These are phyloP conservation scores for Meiosimyza platycephala DNA, from an alignment of 2,888 invertebrate species.

Conservation along the genomic window DNA sequence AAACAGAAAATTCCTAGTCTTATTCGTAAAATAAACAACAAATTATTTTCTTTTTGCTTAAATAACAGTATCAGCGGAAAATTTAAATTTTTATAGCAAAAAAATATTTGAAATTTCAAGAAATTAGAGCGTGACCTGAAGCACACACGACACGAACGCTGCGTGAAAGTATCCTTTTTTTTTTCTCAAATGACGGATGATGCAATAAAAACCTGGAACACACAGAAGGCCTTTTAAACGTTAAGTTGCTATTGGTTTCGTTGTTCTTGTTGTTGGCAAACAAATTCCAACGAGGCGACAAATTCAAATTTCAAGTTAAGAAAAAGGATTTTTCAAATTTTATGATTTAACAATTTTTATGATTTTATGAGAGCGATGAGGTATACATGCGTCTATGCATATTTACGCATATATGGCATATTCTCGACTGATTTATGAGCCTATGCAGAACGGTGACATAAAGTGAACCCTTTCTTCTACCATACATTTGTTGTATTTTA, in stretches of 20 bases:
- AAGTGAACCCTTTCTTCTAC: constrained; percentile 18
- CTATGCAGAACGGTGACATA: background rate
- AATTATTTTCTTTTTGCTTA: background rate
- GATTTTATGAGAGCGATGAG: constrained; percentile 1
- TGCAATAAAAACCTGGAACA: constrained; percentile 25
- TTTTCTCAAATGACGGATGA: constrained; percentile 18
- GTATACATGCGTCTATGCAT: background rate
- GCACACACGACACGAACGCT: constrained; percentile 10
- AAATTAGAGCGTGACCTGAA: constrained; percentile 27
- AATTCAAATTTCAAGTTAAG: constrained; percentile 30
- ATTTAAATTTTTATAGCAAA: background rate
- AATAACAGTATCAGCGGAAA: background rate
- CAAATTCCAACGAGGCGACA: constrained; percentile 23
- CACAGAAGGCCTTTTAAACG: constrained; percentile 5
- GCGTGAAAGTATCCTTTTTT: constrained; percentile 20
- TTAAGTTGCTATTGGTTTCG: background rate
- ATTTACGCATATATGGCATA: constrained; percentile 22
- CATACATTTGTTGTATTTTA: background rate
- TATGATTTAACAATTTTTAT: constrained; percentile 28
- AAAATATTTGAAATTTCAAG: background rate
- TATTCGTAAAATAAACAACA: too few relatives aligned
- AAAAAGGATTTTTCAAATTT: constrained; percentile 3
- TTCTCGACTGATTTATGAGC: constrained; percentile 32
- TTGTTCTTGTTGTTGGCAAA: background rate
- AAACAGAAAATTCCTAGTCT: too few relatives aligned